Evolutionary conservation across 2,888 invertebrate genomes (phyloP), one percentile per base, ranked within the genome.

Genomic region (Yponomeuta plumbellus): DNA sequence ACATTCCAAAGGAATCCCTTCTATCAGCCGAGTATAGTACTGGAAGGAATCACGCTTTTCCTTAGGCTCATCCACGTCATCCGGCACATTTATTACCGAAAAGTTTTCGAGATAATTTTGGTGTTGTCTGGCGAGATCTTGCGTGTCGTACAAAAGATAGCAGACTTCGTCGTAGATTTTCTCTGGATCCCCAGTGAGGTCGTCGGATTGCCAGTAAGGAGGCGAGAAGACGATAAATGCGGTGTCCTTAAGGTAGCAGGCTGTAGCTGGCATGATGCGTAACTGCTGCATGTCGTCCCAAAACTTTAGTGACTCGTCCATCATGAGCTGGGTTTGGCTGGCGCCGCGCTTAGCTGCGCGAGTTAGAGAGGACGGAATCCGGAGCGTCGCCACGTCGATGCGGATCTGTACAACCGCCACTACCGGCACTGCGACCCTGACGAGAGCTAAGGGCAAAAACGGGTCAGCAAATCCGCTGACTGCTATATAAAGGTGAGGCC

Each of bases 401-500:
- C 85, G 77, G 52, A 90, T 73, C 78, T 91, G 89, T n/a, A 90
- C 79, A 64, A 90, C 70, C 52, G 88, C 86, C 59, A 79, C 80
- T 59, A 91, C 68, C 1, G 88, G 89, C 68, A 90, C 80, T 3
- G 86, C 88, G 64, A 86, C 80, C 75, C 81, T 82, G 0, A 86
- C 68, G 26, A 91, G 81, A 67, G 78, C 76, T 17, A 72, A 77
- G 4, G 84, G 74, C 56, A 90, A 75, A 65, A 74, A 69, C 0
- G 88, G 83, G 62, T 89, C 86, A 44, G 79, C 75, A 75, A 93
- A 92, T 0, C 92, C 92, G 1, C 92, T 91, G 0, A 93, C 72
- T 40, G 92, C 87, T 11, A 93, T 79, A 69, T 92, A 93, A 20
- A 93, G 73, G 70, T 92, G 86, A 0, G 93, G 92, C 1, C 93